A percentile compares a stretch with the other conserved stretches of the same genome.
Conservation (phyloP, 2,113 vertebrate genomes). For the Tachuris rubrigastra region DNA sequence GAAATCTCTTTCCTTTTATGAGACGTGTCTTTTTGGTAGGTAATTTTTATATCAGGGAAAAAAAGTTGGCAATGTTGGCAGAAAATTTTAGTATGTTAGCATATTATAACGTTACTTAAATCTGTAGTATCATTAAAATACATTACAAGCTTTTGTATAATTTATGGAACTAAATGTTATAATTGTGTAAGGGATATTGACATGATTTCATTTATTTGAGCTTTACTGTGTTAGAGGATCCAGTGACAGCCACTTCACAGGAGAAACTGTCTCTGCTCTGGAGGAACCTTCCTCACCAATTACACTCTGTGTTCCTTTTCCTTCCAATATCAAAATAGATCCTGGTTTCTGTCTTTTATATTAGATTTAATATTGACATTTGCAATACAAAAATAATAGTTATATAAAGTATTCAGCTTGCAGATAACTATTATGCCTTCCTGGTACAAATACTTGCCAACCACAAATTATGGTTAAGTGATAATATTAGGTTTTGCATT, state of each 20-base stretch:
- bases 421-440: not conserved
- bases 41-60: not conserved
- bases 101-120: not conserved
- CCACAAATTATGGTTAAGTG: not conserved
- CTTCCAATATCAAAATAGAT: not conserved
- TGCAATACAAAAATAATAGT: not conserved
- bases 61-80: not conserved
- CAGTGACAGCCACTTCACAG: not conserved
- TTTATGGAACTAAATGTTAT: not conserved
- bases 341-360: not conserved
- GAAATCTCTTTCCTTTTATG: not conserved
- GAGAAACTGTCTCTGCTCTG: not conserved
- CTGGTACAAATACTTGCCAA: not conserved
- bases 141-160: not conserved
- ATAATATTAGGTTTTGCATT: not conserved
- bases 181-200: not conserved
- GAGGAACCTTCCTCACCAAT: not conserved
- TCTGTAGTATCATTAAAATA: not conserved
- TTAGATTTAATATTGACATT: not conserved
- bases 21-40: not conserved
- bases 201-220: not conserved
- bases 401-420: not conserved
- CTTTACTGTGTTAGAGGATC: not conserved
- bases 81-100: not conserved
- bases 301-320: not conserved